These are phyloP conservation scores for Drosophila bifasciata DNA, from an alignment of 1,140 invertebrate genomes.

Conservation along the genomic window DNA sequence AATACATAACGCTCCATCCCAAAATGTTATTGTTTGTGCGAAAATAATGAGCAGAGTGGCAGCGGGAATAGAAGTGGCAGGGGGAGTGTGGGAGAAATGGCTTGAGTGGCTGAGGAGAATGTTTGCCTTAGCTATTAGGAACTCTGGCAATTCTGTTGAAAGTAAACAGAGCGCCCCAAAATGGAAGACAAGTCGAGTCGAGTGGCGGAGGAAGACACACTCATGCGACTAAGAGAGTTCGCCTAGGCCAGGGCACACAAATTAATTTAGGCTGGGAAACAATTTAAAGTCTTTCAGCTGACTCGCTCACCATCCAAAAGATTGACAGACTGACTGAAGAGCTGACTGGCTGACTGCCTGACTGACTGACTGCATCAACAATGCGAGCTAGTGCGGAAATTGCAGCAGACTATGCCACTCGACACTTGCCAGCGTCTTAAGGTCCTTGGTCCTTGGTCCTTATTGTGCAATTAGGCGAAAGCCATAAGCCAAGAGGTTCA, in stretches of 20 bases:
- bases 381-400: slow-evolving; percentile 66
- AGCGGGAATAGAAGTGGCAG: background rate
- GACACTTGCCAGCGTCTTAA: slow-evolving; percentile 25
- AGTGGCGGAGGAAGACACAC: slow-evolving; percentile 25
- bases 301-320: slow-evolving; percentile 4
- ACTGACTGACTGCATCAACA: slow-evolving; percentile 57
- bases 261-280: slow-evolving; percentile 74
- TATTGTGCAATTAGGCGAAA: slow-evolving; percentile 77
- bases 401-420: slow-evolving; percentile 59
- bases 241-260: slow-evolving; percentile 51
- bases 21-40: slow-evolving; percentile 75
- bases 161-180: slow-evolving; percentile 49
- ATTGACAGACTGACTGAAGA: slow-evolving; percentile 22
- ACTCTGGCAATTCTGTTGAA: slow-evolving; percentile 60
- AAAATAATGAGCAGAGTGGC: slow-evolving; percentile 69
- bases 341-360: slow-evolving; percentile 18
- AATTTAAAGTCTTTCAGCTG: slow-evolving; percentile 71
- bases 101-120: slow-evolving; percentile 18
- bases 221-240: background rate
- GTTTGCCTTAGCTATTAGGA: slow-evolving; percentile 74
- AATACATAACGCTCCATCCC: slow-evolving; percentile 74
- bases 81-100: too few relatives aligned
- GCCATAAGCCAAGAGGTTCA: slow-evolving; percentile 29
- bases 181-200: slow-evolving; percentile 24
- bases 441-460: slow-evolving; percentile 32